Conservation (phyloP, 1,140 invertebrate genomes). For the Drosophila santomea region DNA sequence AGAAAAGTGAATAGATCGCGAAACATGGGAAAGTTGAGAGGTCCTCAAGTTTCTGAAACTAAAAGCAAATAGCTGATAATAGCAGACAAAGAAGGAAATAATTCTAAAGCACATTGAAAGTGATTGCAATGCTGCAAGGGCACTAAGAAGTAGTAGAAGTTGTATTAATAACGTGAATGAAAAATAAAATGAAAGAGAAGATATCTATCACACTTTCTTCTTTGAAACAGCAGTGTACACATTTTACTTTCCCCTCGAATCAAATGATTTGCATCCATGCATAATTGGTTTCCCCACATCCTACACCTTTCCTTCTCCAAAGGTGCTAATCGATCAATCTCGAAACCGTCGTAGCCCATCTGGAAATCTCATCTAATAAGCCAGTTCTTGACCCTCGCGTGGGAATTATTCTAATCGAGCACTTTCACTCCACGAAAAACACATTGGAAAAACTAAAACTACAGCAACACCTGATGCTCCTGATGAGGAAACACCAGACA, state of each 20-base stretch:
- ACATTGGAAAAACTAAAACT: neutral
- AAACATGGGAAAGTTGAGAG: neutral
- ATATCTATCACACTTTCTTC: neutral
- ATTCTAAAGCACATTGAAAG: neutral
- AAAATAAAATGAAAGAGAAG: neutral
- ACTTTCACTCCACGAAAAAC: constrained; percentile 15
- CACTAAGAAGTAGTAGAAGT: neutral
- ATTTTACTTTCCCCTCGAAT: neutral
- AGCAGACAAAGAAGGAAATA: neutral
- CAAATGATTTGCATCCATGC: constrained; percentile 1
- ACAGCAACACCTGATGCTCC: constrained; percentile 22
- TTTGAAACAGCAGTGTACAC: too few relatives aligned
- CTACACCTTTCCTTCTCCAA: neutral
- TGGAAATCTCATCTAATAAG: neutral
- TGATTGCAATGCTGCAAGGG: neutral
- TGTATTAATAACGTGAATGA: too few relatives aligned
- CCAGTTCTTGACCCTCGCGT: constrained; percentile 30
- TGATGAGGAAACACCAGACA: constrained; percentile 41
- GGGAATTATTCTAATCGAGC: constrained; percentile 47
- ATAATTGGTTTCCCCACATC: neutral
- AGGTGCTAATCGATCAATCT: constrained; percentile 28
- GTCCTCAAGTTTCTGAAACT: neutral
- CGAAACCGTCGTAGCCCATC: constrained; percentile 9
- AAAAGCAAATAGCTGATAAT: constrained; percentile 1
- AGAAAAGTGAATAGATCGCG: constrained; percentile 3